These are phyloP conservation scores for Muscidifurax raptorellus DNA, from an alignment of 1,140 invertebrate genomes.

Conservation along the genomic window DNA sequence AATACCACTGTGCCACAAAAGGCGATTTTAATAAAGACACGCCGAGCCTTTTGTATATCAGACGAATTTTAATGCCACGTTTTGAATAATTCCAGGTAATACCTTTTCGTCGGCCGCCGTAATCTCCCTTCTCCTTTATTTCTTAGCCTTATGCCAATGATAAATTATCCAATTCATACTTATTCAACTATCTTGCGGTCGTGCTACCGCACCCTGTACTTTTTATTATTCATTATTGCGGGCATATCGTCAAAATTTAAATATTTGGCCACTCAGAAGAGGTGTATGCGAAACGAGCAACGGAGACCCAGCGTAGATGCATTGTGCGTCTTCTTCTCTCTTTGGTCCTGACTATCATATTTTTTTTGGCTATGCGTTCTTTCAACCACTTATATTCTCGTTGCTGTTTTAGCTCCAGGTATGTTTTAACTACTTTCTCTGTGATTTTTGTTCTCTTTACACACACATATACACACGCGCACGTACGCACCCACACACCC, in stretches of 20 bases:
- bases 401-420: too few relatives aligned
- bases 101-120: background rate
- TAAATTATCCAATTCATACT: conserved; percentile 21
- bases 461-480: too few relatives aligned
- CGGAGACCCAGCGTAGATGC: background rate
- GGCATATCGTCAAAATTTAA: background rate
- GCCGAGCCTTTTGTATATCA: background rate
- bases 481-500: too few relatives aligned
- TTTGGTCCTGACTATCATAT: background rate
- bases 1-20: background rate
- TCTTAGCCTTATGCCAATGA: background rate
- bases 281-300: background rate
- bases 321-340: background rate
- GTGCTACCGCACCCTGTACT: background rate
- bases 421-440: too few relatives aligned
- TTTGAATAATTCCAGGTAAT: conserved; percentile 16
- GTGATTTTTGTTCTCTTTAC: too few relatives aligned
- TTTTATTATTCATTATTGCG: conserved; percentile 9
- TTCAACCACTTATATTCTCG: too few relatives aligned
- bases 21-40: conserved; percentile 6
- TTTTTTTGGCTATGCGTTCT: too few relatives aligned
- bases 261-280: background rate
- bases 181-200: background rate
- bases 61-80: background rate
- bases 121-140: background rate